A percentile compares a stretch with the other conserved stretches of the same genome.
Conservation (phyloP, 2,888 invertebrate species). For the Brenthis hecate region DNA sequence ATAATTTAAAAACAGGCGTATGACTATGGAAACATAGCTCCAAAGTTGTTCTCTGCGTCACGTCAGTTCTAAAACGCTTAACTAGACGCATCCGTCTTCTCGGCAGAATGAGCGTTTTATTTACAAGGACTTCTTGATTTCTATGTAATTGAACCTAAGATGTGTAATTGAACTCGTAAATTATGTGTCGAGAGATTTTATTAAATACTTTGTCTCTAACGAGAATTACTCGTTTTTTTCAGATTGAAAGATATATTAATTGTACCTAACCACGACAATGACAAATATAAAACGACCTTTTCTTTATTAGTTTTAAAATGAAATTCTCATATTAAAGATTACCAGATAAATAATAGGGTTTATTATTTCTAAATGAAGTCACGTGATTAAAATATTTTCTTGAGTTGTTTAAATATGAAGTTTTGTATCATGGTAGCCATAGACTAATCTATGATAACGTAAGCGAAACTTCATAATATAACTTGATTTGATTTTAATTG, state of each 20-base stretch:
- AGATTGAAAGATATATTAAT: not conserved
- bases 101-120: conserved; percentile 49
- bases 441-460: too few species aligned
- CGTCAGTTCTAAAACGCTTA: conserved; percentile 49
- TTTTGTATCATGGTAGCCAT: too few species aligned
- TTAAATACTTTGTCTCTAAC: conserved; percentile 29
- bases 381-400: too few species aligned
- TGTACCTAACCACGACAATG: too few species aligned
- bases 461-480: too few species aligned
- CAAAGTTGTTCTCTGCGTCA: conserved; percentile 38
- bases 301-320: too few species aligned
- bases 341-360: too few species aligned
- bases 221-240: conserved; percentile 7
- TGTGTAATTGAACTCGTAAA: conserved; percentile 38
- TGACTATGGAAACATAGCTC: conserved; percentile 37
- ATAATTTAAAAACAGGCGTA: not conserved
- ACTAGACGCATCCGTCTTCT: conserved; percentile 69
- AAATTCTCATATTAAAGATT: too few species aligned
- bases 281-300: too few species aligned
- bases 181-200: conserved; percentile 37
- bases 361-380: too few species aligned
- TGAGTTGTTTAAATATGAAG: too few species aligned
- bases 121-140: conserved; percentile 57
- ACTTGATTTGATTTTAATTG: too few species aligned
- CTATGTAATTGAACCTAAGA: conserved; percentile 43